phyloP scores from a whole-genome alignment of 1,140 invertebrate genomes.

The Pseudomyrmex gracilis region DNA sequence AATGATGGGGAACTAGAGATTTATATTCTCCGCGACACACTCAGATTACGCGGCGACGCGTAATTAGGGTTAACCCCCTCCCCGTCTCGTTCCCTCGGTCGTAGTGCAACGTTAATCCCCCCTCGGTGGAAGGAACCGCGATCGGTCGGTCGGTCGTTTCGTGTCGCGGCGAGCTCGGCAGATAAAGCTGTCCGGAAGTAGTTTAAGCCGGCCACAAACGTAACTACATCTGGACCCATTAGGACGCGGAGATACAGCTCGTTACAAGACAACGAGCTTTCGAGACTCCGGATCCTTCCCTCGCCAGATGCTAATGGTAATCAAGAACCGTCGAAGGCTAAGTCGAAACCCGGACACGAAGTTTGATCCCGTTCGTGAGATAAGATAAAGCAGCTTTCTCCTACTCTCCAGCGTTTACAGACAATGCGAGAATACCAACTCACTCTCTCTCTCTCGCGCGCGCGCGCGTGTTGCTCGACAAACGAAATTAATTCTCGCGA shows the following conservation, averaged over 20 bases:
- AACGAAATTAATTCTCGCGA: slow-evolving; percentile 7
- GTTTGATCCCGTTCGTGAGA: slow-evolving; percentile 46
- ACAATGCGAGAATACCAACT: background rate
- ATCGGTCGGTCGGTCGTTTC: slow-evolving; percentile 68
- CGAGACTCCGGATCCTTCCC: background rate
- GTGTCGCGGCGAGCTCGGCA: slow-evolving; percentile 67
- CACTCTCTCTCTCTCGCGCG: too few species aligned
- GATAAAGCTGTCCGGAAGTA: slow-evolving; percentile 75
- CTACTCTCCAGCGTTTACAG: background rate
- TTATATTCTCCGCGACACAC: slow-evolving; percentile 19
- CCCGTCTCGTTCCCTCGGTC: background rate
- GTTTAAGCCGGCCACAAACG: slow-evolving; percentile 68
- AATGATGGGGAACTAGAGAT: slow-evolving; percentile 23
- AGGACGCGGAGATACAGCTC: slow-evolving; percentile 64
- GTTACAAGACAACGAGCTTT: slow-evolving; percentile 66
- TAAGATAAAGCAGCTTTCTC: slow-evolving; percentile 38
- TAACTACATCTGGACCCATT: slow-evolving; percentile 75
- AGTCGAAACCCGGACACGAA: slow-evolving; percentile 6
- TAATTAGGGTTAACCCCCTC: slow-evolving; percentile 64
- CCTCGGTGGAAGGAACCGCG: slow-evolving; percentile 43
- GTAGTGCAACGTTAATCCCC: slow-evolving; percentile 73
- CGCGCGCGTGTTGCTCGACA: background rate
- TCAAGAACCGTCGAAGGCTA: slow-evolving; percentile 27
- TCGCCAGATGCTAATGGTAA: slow-evolving; percentile 59
- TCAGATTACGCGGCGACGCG: slow-evolving; percentile 34